Percentiles rank a stretch among this genome's conserved stretches.
Evolutionary conservation across 2,797 vertebrate genomes (phyloP).

Genomic region (Poecilia gillii): DNA sequence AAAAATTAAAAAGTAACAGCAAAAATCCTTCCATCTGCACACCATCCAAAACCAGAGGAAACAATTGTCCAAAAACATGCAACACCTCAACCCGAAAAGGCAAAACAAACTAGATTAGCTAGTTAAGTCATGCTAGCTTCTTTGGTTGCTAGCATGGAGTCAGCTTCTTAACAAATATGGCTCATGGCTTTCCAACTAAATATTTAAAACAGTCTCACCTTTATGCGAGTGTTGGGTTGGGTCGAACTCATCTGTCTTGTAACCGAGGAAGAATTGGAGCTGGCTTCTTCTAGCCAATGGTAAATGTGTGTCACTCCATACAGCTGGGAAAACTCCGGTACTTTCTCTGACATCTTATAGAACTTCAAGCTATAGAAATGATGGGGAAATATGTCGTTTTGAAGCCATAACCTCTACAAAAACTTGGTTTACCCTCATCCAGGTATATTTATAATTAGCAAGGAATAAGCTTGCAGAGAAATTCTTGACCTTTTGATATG

Average conservation of each 20-base stretch:
- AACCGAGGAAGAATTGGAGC: not conserved
- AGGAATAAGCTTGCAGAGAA: not conserved
- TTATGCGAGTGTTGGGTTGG: not conserved
- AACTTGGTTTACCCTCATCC: not conserved
- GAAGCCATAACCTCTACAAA: not conserved
- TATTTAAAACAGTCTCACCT: not conserved
- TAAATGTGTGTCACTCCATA: not conserved
- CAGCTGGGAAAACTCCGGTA: not conserved
- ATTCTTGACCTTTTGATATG: not conserved
- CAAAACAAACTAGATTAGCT: not conserved
- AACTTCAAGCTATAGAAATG: not conserved
- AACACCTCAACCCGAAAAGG: not conserved
- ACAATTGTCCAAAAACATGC: no score
- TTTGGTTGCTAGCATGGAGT: not conserved
- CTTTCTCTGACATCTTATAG: not conserved
- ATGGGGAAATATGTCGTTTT: not conserved
- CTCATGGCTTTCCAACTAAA: not conserved
- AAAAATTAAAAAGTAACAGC: no score
- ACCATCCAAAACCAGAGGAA: no score
- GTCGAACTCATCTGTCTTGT: not conserved
- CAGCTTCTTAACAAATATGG: not conserved
- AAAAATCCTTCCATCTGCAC: no score
- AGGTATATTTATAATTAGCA: not conserved
- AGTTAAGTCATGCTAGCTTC: not conserved
- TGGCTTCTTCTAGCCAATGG: not conserved